Evolutionary conservation across 2,888 invertebrate species (phyloP), one percentile per base, ranked within the genome.

Genomic region (Punctoribates punctum): DNA sequence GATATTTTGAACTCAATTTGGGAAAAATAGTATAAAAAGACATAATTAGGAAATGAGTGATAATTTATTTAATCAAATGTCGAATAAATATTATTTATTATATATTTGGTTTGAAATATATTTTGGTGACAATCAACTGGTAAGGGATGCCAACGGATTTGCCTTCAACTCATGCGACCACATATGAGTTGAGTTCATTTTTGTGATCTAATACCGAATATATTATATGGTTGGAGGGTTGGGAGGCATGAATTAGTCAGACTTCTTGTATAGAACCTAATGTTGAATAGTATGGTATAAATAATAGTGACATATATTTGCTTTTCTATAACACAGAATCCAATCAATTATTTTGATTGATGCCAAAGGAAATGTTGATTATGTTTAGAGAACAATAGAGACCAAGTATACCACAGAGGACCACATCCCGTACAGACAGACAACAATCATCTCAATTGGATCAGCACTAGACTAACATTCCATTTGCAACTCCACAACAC

Each of bases 301-400:
- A 20, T 51, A 51, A 20, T 51, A 51, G 20, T 51, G 20, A 51
- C 17, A 27, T 62, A 62, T 27, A 27, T 62, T 62, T 62, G 23
- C 29, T 62, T 62, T 27, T 62, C 62, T 62, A 23, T 62, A 62
- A 62, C 27, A 25, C 83, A 89, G 90, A 79, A 89, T 91, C 9
- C 91, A 91, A 80, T 88, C 89, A 0, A 82, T 91, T 27, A 86
- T 91, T 79, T 83, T 91, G 20, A 84, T 91, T 2, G 89, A 90
- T 80, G 86, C 87, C 78, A 82, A 87, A 25, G 88, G 90, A 79
- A 85, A 87, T 80, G 83, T 90, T 99, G 83, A 92, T 95, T 85
- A 90, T 93, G 84, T 89, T 98, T 83, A 92, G 96, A 86, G 97
- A 98, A 87, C 88, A 99, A 86, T 90, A 87, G 81, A 79, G 46